A percentile compares a stretch with the other conserved stretches of the same genome.
These are phyloP conservation scores for Anthonomus grandis DNA, from an alignment of 1,140 invertebrate species.

Conservation along the genomic window DNA sequence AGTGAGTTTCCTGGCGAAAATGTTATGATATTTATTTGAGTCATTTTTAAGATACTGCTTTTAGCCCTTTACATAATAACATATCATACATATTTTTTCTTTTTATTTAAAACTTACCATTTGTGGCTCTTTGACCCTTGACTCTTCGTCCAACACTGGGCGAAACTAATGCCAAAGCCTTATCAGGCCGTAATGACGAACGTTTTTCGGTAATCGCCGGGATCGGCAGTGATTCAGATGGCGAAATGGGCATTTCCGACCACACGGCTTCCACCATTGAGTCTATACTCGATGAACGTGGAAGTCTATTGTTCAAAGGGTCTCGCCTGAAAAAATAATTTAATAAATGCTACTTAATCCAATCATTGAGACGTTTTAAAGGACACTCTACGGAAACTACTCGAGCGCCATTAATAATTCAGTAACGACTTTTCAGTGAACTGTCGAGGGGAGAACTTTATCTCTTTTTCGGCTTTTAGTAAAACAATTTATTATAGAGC, in stretches of 20 bases:
- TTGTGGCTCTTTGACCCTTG: slow-evolving; percentile 67
- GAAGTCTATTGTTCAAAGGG: slow-evolving; percentile 53
- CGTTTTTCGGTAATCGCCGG: slow-evolving; percentile 48
- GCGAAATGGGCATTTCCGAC: slow-evolving; percentile 50
- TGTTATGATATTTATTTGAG: neutral
- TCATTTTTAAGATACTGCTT: neutral
- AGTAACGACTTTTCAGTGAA: too few species aligned
- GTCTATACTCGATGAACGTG: slow-evolving; percentile 78
- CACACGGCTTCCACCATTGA: slow-evolving; percentile 66
- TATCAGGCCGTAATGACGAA: slow-evolving; percentile 46
- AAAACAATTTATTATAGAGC: too few species aligned
- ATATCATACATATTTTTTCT: neutral
- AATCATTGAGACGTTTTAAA: too few species aligned
- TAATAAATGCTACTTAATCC: too few species aligned
- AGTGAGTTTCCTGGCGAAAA: too few species aligned
- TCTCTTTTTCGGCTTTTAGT: too few species aligned
- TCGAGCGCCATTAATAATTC: too few species aligned
- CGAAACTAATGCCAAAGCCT: slow-evolving; percentile 63
- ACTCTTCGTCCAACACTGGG: slow-evolving; percentile 68
- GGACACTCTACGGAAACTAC: too few species aligned
- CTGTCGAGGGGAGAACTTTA: too few species aligned
- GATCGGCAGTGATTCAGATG: slow-evolving; percentile 42
- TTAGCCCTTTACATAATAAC: neutral
- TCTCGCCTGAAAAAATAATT: slow-evolving; percentile 48
- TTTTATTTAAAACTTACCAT: slow-evolving; percentile 63